These are phyloP conservation scores for Volucella zonaria DNA, from an alignment of 2,888 invertebrate genomes.

Conservation along the genomic window DNA sequence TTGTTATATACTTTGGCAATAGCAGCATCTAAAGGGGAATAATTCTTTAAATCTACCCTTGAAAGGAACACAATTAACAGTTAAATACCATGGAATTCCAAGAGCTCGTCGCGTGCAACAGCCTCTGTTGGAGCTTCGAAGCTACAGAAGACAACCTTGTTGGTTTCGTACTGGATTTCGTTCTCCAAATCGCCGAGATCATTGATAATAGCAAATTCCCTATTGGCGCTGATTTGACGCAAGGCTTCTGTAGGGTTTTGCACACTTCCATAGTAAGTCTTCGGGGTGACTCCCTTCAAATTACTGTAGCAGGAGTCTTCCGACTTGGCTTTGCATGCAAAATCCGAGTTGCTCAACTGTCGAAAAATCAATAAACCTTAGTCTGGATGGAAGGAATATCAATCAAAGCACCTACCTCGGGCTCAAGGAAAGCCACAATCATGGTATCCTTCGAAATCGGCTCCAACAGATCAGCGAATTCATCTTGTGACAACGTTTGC, in stretches of 20 bases:
- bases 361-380: constrained; percentile 53
- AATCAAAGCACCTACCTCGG: constrained; percentile 81
- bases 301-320: constrained; percentile 82
- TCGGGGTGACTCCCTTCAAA: constrained; percentile 80
- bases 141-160: constrained; percentile 84
- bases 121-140: constrained; percentile 85
- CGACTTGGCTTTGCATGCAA: constrained; percentile 80
- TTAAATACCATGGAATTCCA: constrained; percentile 83
- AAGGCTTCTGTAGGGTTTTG: constrained; percentile 85
- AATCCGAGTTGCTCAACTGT: constrained; percentile 83
- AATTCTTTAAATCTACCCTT: background rate
- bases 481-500: constrained; percentile 76
- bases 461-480: constrained; percentile 77
- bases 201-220: constrained; percentile 78
- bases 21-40: constrained; percentile 81
- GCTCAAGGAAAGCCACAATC: constrained; percentile 83
- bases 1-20: constrained; percentile 84
- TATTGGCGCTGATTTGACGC: constrained; percentile 83
- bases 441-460: constrained; percentile 79
- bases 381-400: background rate
- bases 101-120: constrained; percentile 83
- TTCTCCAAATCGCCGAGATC: constrained; percentile 76
- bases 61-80: background rate
- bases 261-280: constrained; percentile 86
- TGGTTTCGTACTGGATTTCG: constrained; percentile 80